Evolutionary conservation across 1,140 invertebrate species (phyloP).

Genomic region (Akabosia matsudoensis): DNA sequence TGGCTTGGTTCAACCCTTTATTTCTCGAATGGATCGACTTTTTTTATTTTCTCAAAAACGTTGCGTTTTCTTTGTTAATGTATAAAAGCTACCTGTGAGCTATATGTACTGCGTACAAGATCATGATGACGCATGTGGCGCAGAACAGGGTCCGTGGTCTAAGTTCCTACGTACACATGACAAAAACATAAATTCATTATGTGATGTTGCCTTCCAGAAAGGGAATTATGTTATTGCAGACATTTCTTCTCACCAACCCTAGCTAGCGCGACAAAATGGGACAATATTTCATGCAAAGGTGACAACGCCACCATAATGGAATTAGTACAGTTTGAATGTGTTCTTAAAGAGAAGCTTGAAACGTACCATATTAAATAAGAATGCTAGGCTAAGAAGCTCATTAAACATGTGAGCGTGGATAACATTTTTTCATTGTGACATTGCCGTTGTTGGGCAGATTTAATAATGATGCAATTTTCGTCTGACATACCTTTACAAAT

Average conservation of each 20-base stretch:
- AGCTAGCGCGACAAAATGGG: slow-evolving; percentile 16
- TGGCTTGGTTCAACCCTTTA: slow-evolving; percentile 1
- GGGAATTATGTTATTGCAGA: neutral
- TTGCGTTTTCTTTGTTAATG: neutral
- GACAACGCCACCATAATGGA: slow-evolving; percentile 7
- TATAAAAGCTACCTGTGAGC: neutral
- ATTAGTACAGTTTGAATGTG: too few species aligned
- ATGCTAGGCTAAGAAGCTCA: too few species aligned
- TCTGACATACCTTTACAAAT: neutral
- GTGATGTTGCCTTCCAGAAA: neutral
- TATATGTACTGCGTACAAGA: neutral
- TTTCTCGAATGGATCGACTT: slow-evolving; percentile 12
- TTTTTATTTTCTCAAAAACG: neutral
- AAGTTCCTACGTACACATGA: neutral
- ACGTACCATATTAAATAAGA: too few species aligned
- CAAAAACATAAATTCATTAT: slow-evolving; percentile 1
- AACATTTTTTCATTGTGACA: neutral
- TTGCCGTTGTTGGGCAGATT: too few species aligned
- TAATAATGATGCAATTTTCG: neutral
- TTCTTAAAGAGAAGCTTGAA: neutral
- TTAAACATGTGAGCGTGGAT: neutral
- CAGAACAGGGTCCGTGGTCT: neutral
- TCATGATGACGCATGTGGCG: neutral
- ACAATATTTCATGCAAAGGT: slow-evolving; percentile 18
- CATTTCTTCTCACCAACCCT: neutral